Base-by-base conservation (phyloP, 2,888 invertebrate genomes). In the Tridacna gigas region DNA sequence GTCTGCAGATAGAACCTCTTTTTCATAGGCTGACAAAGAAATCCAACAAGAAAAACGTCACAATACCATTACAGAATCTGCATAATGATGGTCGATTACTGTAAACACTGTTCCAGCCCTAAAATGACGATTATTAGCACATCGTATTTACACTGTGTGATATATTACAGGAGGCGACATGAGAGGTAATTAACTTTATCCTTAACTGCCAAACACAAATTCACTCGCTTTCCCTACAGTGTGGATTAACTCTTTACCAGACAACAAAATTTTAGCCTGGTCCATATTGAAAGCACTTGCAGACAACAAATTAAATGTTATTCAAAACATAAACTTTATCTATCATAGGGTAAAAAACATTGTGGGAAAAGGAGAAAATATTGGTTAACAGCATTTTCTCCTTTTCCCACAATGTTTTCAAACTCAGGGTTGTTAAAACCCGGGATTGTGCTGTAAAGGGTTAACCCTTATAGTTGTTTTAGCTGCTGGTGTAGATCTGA, bases 71-170 rank as follows among this genome's bases (percentile, higher is more conserved):
- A 37, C 37, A 37, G 37, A 37, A 37, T 37, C 37, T 4, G 37
- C 37, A 37, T 37, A 37, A 37, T 37, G 37, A 37, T 37, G 37
- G 37, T 37, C 3, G 37, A 37, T 37, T 37, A 12, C 71, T 71
- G 71, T 71, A 48, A 71, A 71, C 51, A 51, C 15, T 13, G 71
- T 37, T 37, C 37, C 7, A 37, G 37, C 2, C 37, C 37, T 37
- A 37, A 9, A 7, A 48, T 71, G 71, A 71, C 51, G 51, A 71
- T 71, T 51, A 71, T 71, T 11, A 51, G 25, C 71, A 48, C 48
- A 71, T 71, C 71, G 48, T 71, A 71, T 71, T 71, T 71, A 71
- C 71, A 71, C 71, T 51, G 51, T 20, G 22, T 71, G 51, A 71
- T 71, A 71, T 51, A 69, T 69, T 69, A 69, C 45, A 22, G 51